Percentiles rank a stretch among this genome's conserved stretches.
phyloP scores from a whole-genome alignment of 2,888 invertebrate species.

The Spatulosminthurus flaviceps region DNA sequence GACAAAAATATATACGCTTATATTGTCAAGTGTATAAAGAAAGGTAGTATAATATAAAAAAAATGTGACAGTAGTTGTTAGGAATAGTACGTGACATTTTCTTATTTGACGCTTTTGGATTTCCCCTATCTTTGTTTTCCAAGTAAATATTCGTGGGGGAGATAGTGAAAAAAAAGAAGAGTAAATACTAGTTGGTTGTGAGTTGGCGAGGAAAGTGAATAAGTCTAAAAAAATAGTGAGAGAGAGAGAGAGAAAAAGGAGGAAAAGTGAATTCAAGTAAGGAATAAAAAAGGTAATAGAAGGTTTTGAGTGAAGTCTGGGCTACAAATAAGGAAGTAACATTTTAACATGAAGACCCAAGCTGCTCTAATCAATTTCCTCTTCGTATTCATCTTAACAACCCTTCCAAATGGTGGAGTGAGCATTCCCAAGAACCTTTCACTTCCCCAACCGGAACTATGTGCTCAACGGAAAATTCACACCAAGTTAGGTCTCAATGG shows the following conservation, averaged over 20 bases:
- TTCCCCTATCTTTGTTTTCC: no score
- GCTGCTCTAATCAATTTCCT: conserved; percentile 18
- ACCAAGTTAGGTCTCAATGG: conserved; percentile 41
- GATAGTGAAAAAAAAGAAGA: no score
- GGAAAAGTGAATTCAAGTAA: neutral
- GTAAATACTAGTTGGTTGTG: neutral
- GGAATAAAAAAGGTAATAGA: neutral
- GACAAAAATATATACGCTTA: no score
- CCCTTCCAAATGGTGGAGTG: neutral
- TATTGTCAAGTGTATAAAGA: no score
- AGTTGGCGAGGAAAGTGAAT: neutral
- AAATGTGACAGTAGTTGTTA: no score
- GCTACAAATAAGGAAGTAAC: conserved; percentile 2
- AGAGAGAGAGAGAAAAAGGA: neutral
- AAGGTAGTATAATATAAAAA: no score
- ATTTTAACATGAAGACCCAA: neutral
- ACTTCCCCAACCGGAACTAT: conserved; percentile 52
- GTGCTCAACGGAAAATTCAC: conserved; percentile 55
- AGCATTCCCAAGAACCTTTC: conserved; percentile 49
- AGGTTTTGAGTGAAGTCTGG: neutral
- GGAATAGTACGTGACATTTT: no score
- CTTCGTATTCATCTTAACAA: conserved; percentile 11
- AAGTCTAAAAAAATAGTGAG: no score
- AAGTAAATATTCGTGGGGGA: no score
- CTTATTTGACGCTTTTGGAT: no score